Percentiles rank a stretch among this genome's conserved stretches.
phyloP scores from a whole-genome alignment of 2,797 vertebrate genomes.

The Erpetoichthys calabaricus region DNA sequence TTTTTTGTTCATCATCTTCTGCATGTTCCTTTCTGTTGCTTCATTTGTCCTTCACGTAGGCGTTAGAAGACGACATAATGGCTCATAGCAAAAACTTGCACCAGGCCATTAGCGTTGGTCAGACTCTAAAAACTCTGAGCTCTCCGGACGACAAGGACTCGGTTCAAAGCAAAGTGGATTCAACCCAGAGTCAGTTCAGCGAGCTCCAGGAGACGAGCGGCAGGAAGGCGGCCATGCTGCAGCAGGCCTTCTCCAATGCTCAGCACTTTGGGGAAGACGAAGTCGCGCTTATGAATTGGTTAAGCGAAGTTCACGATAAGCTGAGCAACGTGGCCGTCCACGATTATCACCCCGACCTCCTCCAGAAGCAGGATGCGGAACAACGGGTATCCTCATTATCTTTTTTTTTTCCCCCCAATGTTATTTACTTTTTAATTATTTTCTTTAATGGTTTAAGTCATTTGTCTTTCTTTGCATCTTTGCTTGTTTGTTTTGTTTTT shows the following conservation, averaged over 20 bases:
- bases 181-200: slow-evolving; percentile 66
- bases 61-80: slow-evolving; percentile 83
- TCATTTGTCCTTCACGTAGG: slow-evolving; percentile 37
- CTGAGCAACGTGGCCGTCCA: slow-evolving; percentile 68
- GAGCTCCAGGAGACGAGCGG: slow-evolving; percentile 82
- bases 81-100: slow-evolving; percentile 76
- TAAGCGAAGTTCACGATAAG: slow-evolving; percentile 67
- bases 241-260: slow-evolving; percentile 83
- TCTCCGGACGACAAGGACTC: slow-evolving; percentile 86
- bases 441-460: slow-evolving; percentile 22
- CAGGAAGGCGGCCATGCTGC: slow-evolving; percentile 76
- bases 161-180: slow-evolving; percentile 82
- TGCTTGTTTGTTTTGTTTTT: slow-evolving; percentile 3
- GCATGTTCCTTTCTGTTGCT: slow-evolving; percentile 2
- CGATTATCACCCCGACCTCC: slow-evolving; percentile 62
- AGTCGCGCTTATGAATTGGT: slow-evolving; percentile 95
- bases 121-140: slow-evolving; percentile 75
- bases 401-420: slow-evolving; percentile 33
- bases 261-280: slow-evolving; percentile 91
- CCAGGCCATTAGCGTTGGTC: slow-evolving; percentile 77
- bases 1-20: slow-evolving; percentile 8
- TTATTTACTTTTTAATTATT: slow-evolving; percentile 34
- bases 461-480: slow-evolving; percentile 18
- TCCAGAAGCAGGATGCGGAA: slow-evolving; percentile 72
- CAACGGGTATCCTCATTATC: slow-evolving; percentile 70